Conservation (phyloP, 1,140 invertebrate genomes). For the Panulirus ornatus region DNA sequence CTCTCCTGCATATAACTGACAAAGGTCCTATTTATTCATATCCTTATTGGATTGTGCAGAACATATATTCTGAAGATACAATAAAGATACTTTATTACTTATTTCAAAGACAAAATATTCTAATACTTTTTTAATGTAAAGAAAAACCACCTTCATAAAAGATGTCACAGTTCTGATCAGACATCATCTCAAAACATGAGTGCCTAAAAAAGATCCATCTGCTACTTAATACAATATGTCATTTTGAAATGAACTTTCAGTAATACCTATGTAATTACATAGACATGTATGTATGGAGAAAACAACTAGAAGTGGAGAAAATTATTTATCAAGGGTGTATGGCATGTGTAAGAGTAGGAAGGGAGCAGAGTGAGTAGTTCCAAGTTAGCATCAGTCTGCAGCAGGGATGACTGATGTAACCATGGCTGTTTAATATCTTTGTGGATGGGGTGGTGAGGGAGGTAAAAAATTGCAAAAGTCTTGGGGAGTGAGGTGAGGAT, state of each 20-base stretch:
- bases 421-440: no score
- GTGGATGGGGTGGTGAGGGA: no score
- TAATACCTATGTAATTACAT: not conserved
- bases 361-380: no score
- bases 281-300: no score
- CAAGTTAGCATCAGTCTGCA: no score
- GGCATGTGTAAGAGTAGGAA: no score
- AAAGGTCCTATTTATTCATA: no score
- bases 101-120: not conserved
- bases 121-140: not conserved
- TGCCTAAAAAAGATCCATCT: constrained; percentile 9
- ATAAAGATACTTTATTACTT: not conserved
- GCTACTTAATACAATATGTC: not conserved
- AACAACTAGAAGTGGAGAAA: no score
- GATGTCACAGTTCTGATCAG: not conserved
- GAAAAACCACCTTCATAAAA: not conserved
- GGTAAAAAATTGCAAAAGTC: no score
- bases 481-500: no score
- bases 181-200: not conserved
- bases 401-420: no score
- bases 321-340: no score
- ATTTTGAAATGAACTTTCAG: not conserved
- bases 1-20: not conserved
- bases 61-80: not conserved
- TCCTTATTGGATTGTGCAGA: not conserved